Evolutionary conservation across 2,113 vertebrate species (phyloP).

Genomic region (Oncorhynchus clarkii): DNA sequence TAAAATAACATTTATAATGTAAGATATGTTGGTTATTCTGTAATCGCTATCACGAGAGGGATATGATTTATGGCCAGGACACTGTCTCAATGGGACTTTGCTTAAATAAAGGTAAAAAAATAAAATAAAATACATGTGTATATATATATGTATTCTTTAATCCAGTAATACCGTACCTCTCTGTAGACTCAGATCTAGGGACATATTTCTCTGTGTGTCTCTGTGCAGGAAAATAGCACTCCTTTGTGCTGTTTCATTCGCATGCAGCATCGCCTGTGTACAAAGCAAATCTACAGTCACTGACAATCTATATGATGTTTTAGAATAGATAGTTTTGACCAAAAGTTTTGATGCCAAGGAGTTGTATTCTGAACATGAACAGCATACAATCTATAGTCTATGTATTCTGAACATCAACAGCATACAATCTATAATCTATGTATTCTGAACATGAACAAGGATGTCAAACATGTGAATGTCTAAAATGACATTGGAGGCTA

Average conservation of each 20-base stretch:
- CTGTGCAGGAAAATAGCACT: neutral
- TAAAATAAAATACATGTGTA: no score
- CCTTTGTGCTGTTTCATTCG: constrained; percentile 20
- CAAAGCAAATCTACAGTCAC: neutral
- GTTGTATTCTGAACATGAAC: neutral
- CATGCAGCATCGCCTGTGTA: constrained; percentile 22
- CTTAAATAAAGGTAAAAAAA: no score
- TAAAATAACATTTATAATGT: neutral
- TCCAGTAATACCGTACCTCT: constrained; percentile 11
- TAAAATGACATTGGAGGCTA: neutral
- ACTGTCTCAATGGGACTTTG: no score
- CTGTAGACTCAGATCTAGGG: constrained; percentile 11
- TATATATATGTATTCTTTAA: neutral
- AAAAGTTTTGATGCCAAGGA: neutral
- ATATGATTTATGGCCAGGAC: no score
- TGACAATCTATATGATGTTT: neutral
- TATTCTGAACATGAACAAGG: neutral
- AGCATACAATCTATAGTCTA: neutral
- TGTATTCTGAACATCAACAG: neutral
- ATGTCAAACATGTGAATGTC: neutral
- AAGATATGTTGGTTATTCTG: neutral
- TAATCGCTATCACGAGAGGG: neutral
- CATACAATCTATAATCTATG: neutral
- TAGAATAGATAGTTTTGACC: neutral
- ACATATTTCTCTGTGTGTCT: neutral